These are phyloP conservation scores for Papilio aristodemus DNA, from an alignment of 1,140 invertebrate species.

Conservation along the genomic window DNA sequence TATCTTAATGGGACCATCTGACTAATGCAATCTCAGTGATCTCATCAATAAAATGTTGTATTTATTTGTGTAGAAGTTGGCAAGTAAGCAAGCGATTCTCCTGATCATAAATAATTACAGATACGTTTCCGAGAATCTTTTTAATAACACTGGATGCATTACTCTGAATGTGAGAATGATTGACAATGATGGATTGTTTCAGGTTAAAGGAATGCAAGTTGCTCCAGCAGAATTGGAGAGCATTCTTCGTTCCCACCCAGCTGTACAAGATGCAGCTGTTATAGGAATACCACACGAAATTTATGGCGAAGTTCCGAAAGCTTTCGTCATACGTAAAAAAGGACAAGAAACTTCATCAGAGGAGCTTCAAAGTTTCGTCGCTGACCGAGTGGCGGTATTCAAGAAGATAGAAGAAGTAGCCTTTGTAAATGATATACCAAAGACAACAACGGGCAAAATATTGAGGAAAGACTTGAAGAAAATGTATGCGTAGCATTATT, in stretches of 20 bases:
- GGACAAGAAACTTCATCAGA: slow-evolving; percentile 71
- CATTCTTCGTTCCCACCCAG: slow-evolving; percentile 87
- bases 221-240: slow-evolving; percentile 94
- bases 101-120: no score
- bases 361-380: slow-evolving; percentile 82
- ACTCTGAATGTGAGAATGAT: neutral
- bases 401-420: slow-evolving; percentile 87
- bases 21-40: no score
- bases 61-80: no score
- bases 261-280: slow-evolving; percentile 90
- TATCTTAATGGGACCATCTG: no score
- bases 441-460: slow-evolving; percentile 89
- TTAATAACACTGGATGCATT: neutral
- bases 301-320: slow-evolving; percentile 89
- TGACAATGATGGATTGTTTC: slow-evolving; percentile 20
- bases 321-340: slow-evolving; percentile 83
- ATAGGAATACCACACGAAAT: slow-evolving; percentile 90
- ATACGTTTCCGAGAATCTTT: no score
- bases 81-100: no score
- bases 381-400: slow-evolving; percentile 85
- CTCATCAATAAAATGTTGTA: no score
- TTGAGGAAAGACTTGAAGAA: slow-evolving; percentile 84
- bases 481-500: slow-evolving; percentile 55
- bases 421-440: slow-evolving; percentile 87
- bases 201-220: slow-evolving; percentile 88